A percentile compares a stretch with the other conserved stretches of the same genome.
Conservation (phyloP, 2,797 vertebrate species). For the Sandelia bainsii region DNA sequence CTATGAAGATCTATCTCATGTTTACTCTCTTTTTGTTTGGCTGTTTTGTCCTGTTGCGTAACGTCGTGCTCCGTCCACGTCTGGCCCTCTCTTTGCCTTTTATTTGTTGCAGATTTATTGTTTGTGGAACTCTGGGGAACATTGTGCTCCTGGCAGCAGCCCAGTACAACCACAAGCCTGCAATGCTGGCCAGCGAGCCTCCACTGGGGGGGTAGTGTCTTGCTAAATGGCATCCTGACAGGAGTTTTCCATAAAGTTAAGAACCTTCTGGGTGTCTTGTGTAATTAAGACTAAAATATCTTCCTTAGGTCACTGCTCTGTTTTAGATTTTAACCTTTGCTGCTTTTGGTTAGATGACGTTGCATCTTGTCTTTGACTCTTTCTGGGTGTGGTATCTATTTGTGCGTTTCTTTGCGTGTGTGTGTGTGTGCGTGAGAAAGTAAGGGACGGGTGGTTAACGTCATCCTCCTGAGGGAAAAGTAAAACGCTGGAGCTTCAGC, state of each 20-base stretch:
- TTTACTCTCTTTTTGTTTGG: conserved; percentile 13
- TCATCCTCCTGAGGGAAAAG: conserved; percentile 46
- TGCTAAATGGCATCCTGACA: conserved; percentile 16
- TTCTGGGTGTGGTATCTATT: conserved; percentile 4
- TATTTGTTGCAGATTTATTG: conserved; percentile 52
- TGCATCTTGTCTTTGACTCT: background rate
- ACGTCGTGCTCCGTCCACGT: conserved; percentile 7
- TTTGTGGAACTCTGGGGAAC: conserved; percentile 41
- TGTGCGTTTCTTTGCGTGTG: conserved; percentile 8
- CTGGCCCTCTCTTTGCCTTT: conserved; percentile 27
- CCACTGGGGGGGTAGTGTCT: conserved; percentile 1
- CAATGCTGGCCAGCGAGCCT: conserved; percentile 9
- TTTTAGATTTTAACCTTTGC: background rate
- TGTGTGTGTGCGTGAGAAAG: conserved; percentile 6
- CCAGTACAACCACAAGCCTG: conserved; percentile 23
- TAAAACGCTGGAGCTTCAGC: conserved; percentile 39
- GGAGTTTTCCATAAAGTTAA: background rate
- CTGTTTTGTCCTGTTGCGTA: conserved; percentile 17
- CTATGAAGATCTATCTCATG: background rate
- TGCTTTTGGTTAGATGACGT: background rate
- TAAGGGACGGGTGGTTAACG: background rate
- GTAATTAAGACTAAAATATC: conserved; percentile 16
- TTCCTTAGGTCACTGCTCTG: conserved; percentile 1
- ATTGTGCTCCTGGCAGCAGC: conserved; percentile 51
- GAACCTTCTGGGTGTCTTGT: background rate